phyloP scores from a whole-genome alignment of 1,140 invertebrate species.

The Zaprionus taronus region DNA sequence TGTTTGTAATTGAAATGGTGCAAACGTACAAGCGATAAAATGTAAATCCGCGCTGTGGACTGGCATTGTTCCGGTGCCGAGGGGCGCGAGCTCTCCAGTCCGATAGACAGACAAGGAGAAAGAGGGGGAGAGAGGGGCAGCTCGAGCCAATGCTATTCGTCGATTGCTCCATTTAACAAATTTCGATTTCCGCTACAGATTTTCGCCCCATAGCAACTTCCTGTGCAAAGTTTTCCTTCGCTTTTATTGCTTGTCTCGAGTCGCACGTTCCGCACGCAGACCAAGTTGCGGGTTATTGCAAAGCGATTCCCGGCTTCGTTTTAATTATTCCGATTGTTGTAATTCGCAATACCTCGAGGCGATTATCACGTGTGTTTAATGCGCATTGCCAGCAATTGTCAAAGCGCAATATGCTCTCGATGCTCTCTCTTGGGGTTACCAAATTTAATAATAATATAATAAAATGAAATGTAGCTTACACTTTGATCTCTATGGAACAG shows the following conservation, averaged over 20 bases:
- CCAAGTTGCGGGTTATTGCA: constrained; percentile 28
- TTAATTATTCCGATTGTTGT: constrained; percentile 69
- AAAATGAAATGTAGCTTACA: neutral
- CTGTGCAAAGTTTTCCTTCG: constrained; percentile 63
- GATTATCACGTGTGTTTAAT: constrained; percentile 44
- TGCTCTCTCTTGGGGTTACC: neutral
- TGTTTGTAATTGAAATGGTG: constrained; percentile 83
- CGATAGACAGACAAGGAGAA: neutral
- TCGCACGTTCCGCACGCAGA: constrained; percentile 11
- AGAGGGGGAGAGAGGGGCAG: neutral
- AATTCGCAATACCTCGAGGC: constrained; percentile 51
- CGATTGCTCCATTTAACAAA: constrained; percentile 83
- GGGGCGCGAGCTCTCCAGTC: neutral
- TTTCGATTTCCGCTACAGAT: constrained; percentile 82
- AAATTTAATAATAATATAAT: constrained; percentile 6
- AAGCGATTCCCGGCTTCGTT: constrained; percentile 57
- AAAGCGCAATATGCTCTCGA: neutral
- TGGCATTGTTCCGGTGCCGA: constrained; percentile 1
- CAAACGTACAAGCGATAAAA: constrained; percentile 83
- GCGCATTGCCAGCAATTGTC: constrained; percentile 1
- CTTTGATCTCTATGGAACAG: neutral
- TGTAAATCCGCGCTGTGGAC: constrained; percentile 71
- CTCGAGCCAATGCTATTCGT: constrained; percentile 59
- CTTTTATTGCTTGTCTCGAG: constrained; percentile 67
- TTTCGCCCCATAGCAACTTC: constrained; percentile 70